A percentile compares a stretch with the other conserved stretches of the same genome.
These are phyloP conservation scores for Sminthurides bifidus DNA, from an alignment of 1,140 invertebrate genomes.

Conservation along the genomic window DNA sequence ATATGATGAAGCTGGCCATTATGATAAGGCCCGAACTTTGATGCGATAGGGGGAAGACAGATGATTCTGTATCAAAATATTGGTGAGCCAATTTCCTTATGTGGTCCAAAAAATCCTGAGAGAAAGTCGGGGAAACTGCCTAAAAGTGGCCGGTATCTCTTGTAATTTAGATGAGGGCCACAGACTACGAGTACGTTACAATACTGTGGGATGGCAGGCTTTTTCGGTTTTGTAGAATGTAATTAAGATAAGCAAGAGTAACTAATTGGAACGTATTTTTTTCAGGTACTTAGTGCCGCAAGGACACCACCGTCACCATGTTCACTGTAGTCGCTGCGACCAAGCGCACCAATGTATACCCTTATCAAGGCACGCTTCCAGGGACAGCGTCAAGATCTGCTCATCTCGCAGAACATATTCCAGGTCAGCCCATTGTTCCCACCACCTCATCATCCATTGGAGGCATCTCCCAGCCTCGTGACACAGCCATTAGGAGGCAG, in stretches of 20 bases:
- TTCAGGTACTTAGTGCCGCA: constrained; percentile 21
- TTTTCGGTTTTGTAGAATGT: not conserved
- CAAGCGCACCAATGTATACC: constrained; percentile 30
- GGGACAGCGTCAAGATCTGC: constrained; percentile 32
- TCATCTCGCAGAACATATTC: constrained; percentile 12
- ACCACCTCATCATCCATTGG: constrained; percentile 1
- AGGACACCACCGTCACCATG: constrained; percentile 10
- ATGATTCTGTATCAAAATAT: no score
- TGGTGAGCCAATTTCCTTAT: no score
- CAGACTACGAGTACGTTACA: not conserved
- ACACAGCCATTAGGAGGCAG: constrained; percentile 52
- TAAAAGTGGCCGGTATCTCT: no score
- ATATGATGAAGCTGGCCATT: no score
- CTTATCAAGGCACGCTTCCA: constrained; percentile 33
- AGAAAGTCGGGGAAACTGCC: no score
- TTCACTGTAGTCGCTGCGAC: constrained; percentile 24
- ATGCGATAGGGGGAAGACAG: no score
- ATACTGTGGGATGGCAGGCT: not conserved
- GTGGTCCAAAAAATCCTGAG: no score
- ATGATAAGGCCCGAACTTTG: no score
- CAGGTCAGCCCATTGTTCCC: not conserved
- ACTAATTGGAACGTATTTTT: no score
- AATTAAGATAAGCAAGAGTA: no score
- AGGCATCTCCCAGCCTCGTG: constrained; percentile 39
- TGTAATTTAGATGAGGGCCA: no score